Evolutionary conservation across 2,888 invertebrate species (phyloP), one percentile per base, ranked within the genome.

Genomic region (Loripinus fragilis): DNA sequence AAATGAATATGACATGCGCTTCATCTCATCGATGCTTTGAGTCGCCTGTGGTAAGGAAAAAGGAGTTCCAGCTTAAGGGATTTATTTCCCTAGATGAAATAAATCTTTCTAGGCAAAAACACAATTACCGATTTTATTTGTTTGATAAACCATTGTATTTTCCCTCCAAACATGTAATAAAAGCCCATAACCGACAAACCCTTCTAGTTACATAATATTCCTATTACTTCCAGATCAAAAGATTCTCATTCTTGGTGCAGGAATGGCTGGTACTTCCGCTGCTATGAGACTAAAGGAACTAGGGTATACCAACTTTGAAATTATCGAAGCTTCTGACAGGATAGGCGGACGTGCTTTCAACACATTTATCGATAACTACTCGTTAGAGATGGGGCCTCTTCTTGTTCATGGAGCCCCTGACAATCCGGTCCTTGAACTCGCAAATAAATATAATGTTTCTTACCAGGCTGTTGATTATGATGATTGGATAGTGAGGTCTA

Each of bases 191-290:
- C n/a, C n/a, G n/a, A n/a, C n/a, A n/a, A n/a, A n/a, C n/a, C n/a
- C n/a, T n/a, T n/a, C n/a, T n/a, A n/a, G n/a, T n/a, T n/a, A n/a
- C n/a, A n/a, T n/a, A n/a, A n/a, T n/a, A n/a, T n/a, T n/a, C n/a
- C n/a, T n/a, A n/a, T n/a, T n/a, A n/a, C n/a, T n/a, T n/a, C n/a
- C n/a, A 38, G 38, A 38, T 38, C 38, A 5, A 5, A 38, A 38
- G 12, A 38, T 38, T 38, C 38, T 38, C 5, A 38, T 38, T 38
- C 38, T 78, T 3, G 76, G 76, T 17, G 76, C 72, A 17, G 76
- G 76, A 12, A 67, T 71, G 52, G 23, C 76, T 52, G 76, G 76
- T 15, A n/a, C 68, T 15, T 35, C 67, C 20, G 71, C 76, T 17
- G 76, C 76, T 7, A 71, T 68, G 48, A 42, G 65, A 10, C 60